Evolutionary conservation across 2,797 vertebrate species (phyloP), one percentile per base, ranked within the genome.

Genomic region (Rhabdophis nuchalis): DNA sequence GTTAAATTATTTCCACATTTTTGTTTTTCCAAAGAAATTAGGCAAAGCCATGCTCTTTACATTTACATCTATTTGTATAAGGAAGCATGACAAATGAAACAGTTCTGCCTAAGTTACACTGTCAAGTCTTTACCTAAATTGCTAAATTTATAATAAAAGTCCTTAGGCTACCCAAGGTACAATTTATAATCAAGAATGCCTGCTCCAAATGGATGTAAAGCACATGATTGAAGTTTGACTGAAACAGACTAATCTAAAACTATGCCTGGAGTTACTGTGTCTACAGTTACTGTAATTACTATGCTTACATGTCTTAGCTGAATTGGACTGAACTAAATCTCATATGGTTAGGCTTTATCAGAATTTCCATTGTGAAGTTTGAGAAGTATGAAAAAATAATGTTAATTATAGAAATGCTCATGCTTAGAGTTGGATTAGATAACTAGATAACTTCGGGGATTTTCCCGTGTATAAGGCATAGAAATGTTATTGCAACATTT

Each of bases 291-390:
- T 93, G 41, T 13, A 94, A 90, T 86, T 90, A 89, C 90, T 57
- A 0, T 92, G 61, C 68, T 88, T 18, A 85, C 5, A 36, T 6
- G 11, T 87, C 41, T 64, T 11, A 14, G 20, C 23, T 60, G 85
- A 68, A 54, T 58, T 95, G 41, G 77, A 20, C 60, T 93, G 56
- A 85, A 20, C 85, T 93, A 41, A 68, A 16, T 64, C 91, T 72
- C 50, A 93, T 91, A 50, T 86, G 11, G 50, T 86, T 89, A 93
- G 92, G 54, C 82, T 94, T 1, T 46, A 7, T 92, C 92, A 93
- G 85, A 92, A 91, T 86, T 95, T 93, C 90, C 60, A 61, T 90
- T 91, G 61, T 16, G 91, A 93, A 60, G 85, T 6, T 90, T 52
- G 93, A 77, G 11, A 92, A 46, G n/a, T 86, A 88, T 56, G 56